Evolutionary conservation across 2,113 vertebrate species (phyloP), one percentile per base, ranked within the genome.

Genomic region (Tyto alba): DNA sequence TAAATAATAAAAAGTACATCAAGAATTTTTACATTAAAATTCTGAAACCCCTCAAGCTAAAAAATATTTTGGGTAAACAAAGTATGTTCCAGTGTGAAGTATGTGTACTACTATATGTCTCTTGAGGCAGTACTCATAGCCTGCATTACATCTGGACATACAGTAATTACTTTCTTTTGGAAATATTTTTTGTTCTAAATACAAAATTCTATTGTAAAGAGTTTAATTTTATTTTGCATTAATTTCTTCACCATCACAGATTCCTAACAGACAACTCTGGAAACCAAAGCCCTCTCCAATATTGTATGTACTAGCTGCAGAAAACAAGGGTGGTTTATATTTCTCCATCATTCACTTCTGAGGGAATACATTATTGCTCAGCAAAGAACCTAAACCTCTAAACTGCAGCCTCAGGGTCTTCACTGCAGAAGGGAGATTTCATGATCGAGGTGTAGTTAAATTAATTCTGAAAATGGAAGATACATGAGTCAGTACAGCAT

Each of bases 1-100:
- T 91, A 94, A 93, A 93, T 62, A 96, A 85, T 90, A 95, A 90
- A 94, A 96, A 85, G 59, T 79, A 86, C 72, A 94, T 94, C 92
- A 92, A 89, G 47, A 86, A 91, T 38, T 75, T 91, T 78, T 90
- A 66, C 74, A 94, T 96, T 96, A 89, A 96, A 91, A 96, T 95
- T 95, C 96, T 95, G 90, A 97, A 96, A 72, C 13, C 45, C 36
- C 78, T 94, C 53, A 88, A 93, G 74, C 43, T 78, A 90, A 96
- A 92, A 92, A 81, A 76, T 78, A 81, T 63, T 71, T 88, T 43
- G 55, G 23, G 52, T 80, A 96, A 97, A 94, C 75, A 91, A 96
- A 88, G 9, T 40, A 18, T 84, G 21, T 79, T 15, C 16, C 53
- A 86, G 66, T 80, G 50, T 74, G 56, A 87, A 89, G 48, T 85